Percentiles rank a stretch among this genome's conserved stretches.
Conservation (phyloP, 2,797 vertebrate species). For the Mareca penelope region DNA sequence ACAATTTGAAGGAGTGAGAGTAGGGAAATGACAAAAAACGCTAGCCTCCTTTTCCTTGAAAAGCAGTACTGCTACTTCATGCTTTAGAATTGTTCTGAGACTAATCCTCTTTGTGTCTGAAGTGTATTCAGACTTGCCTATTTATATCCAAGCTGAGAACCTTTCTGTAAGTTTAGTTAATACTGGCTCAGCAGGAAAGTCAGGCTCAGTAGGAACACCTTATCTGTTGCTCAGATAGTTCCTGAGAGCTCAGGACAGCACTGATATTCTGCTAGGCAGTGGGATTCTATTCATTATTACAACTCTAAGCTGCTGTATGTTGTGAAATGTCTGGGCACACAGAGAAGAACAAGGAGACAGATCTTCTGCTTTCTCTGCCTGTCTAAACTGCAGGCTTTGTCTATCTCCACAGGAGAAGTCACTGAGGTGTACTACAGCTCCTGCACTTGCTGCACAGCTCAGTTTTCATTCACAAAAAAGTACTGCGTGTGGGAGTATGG, state of each 20-base stretch:
- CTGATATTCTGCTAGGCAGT: background rate
- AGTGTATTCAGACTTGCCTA: background rate
- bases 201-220: background rate
- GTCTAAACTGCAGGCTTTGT: background rate
- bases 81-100: background rate
- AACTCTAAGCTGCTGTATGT: background rate
- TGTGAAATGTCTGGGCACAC: background rate
- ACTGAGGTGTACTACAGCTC: background rate
- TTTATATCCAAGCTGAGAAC: background rate
- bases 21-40: background rate
- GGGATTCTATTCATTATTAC: background rate
- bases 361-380: background rate
- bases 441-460: background rate
- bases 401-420: background rate
- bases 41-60: background rate
- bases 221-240: background rate
- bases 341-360: background rate
- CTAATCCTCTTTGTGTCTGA: background rate
- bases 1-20: background rate
- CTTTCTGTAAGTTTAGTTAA: background rate
- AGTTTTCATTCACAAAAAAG: background rate
- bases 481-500: background rate
- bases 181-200: background rate
- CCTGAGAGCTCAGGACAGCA: background rate
- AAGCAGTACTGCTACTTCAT: background rate